These are phyloP conservation scores for Sinotaia quadrata DNA, from an alignment of 2,888 invertebrate genomes.

Conservation along the genomic window DNA sequence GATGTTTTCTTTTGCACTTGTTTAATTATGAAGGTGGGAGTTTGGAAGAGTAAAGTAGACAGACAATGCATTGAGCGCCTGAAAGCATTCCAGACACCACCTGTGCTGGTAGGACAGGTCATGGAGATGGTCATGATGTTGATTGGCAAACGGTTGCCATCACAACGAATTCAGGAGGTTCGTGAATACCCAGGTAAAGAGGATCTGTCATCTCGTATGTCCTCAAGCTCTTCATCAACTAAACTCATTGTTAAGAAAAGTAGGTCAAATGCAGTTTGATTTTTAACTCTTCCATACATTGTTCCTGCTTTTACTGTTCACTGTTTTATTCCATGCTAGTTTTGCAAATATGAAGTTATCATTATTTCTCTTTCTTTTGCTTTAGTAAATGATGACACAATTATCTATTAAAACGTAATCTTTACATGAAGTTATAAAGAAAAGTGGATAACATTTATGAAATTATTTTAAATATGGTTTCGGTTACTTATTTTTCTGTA, in stretches of 20 bases:
- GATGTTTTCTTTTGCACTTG: not conserved
- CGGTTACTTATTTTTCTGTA: no score
- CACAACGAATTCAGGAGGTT: slow-evolving; percentile 51
- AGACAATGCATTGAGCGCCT: slow-evolving; percentile 69
- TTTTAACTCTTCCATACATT: no score
- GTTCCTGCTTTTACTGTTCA: no score
- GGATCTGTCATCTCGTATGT: slow-evolving; percentile 65
- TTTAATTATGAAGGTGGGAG: slow-evolving; percentile 56
- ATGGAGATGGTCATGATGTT: slow-evolving; percentile 72
- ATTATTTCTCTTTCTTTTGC: no score
- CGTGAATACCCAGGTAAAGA: slow-evolving; percentile 49
- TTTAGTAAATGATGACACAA: no score
- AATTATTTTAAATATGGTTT: no score
- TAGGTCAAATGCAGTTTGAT: slow-evolving; percentile 26
- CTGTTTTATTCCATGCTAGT: no score
- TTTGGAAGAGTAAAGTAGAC: slow-evolving; percentile 70
- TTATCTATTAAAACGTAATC: no score
- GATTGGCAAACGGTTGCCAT: slow-evolving; percentile 68
- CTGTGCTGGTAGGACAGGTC: slow-evolving; percentile 69
- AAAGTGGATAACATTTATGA: no score
- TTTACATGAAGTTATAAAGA: no score
- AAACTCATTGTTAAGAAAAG: slow-evolving; percentile 51
- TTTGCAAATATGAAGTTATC: no score
- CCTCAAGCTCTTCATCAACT: slow-evolving; percentile 67
- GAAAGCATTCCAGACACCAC: slow-evolving; percentile 67